Evolutionary conservation across 2,797 vertebrate species (phyloP).

Genomic region (Hybognathus amarus): DNA sequence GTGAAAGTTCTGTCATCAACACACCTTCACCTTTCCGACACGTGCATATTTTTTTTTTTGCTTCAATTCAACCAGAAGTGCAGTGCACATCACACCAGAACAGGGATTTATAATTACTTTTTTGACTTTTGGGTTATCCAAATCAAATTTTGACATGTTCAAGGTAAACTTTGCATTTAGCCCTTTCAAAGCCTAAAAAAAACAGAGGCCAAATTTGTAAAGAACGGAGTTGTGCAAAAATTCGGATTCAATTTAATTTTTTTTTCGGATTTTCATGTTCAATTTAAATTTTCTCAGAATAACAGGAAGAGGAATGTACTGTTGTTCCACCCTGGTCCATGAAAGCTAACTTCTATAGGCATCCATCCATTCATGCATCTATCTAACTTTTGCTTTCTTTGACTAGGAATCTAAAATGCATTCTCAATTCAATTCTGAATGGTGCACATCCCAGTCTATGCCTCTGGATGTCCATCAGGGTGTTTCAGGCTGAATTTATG

Average conservation of each 20-base stretch:
- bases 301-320: too few species aligned
- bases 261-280: too few species aligned
- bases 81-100: not conserved
- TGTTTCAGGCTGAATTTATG: not conserved
- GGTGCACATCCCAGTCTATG: not conserved
- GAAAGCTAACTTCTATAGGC: too few species aligned
- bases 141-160: not conserved
- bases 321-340: too few species aligned
- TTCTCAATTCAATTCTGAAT: not conserved
- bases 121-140: not conserved
- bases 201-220: not conserved
- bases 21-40: not conserved
- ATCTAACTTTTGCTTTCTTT: not conserved
- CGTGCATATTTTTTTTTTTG: not conserved
- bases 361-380: too few species aligned
- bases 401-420: not conserved
- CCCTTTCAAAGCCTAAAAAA: not conserved
- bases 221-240: not conserved
- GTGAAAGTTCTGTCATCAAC: not conserved
- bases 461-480: not conserved
- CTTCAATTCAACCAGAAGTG: not conserved
- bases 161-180: not conserved
- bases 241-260: too few species aligned
- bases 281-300: too few species aligned
- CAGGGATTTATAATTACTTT: not conserved